phyloP scores from a whole-genome alignment of 2,797 vertebrate genomes.

The Synaphobranchus kaupii region DNA sequence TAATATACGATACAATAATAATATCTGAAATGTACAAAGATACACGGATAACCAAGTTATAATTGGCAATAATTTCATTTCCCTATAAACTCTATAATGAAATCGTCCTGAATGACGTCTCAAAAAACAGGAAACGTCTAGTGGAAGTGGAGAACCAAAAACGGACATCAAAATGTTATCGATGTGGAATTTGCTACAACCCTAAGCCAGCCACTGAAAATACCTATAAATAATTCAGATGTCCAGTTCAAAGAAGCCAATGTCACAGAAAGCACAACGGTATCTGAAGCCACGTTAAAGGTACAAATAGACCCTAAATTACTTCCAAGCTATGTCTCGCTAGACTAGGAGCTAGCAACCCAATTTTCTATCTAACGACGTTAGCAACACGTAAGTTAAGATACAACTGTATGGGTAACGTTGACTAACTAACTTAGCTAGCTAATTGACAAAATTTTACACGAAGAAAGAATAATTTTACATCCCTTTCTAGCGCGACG shows the following conservation, averaged over 20 bases:
- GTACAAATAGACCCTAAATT: not conserved
- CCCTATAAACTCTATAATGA: not conserved
- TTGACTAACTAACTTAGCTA: not conserved
- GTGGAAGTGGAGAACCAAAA: not conserved
- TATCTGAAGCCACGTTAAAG: not conserved
- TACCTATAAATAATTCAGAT: not conserved
- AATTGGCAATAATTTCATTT: not conserved
- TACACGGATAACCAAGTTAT: not conserved
- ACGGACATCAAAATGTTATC: not conserved
- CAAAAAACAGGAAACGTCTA: slow-evolving; percentile 12
- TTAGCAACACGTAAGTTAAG: not conserved
- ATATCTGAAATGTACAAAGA: not conserved
- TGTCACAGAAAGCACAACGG: fast-evolving
- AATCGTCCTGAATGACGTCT: slow-evolving; percentile 26
- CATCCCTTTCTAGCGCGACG: not conserved
- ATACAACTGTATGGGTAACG: not conserved
- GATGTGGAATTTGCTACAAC: not conserved
- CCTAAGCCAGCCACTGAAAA: not conserved
- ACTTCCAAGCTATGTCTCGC: not conserved
- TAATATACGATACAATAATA: not conserved
- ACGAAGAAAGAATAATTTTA: not conserved
- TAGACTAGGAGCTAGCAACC: not conserved
- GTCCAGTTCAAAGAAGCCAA: not conserved
- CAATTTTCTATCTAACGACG: not conserved
- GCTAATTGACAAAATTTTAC: not conserved